Percentiles rank a stretch among this genome's conserved stretches.
Evolutionary conservation across 2,888 invertebrate species (phyloP).

Genomic region (Lycocerus yunnanus): DNA sequence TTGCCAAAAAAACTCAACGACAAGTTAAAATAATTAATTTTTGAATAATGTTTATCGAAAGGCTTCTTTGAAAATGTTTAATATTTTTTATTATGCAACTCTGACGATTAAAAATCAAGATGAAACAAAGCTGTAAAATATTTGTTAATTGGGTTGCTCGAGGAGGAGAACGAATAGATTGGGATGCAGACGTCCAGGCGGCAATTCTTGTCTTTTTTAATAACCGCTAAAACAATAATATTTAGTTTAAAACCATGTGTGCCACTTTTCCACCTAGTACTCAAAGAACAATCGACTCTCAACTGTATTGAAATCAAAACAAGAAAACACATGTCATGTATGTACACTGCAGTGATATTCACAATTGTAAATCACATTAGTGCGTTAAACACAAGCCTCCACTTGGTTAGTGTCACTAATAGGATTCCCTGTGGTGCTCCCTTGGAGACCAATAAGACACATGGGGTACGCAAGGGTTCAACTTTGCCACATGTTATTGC

Average conservation of each 20-base stretch:
- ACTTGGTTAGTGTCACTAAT: constrained; percentile 33
- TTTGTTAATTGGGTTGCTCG: too few species aligned
- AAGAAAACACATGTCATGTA: constrained; percentile 28
- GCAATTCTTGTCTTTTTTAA: background rate
- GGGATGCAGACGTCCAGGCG: too few species aligned
- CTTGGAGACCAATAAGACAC: constrained; percentile 22
- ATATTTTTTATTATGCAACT: too few species aligned
- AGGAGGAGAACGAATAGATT: too few species aligned
- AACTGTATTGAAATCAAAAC: constrained; percentile 22
- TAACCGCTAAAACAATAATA: too few species aligned
- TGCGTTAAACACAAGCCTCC: constrained; percentile 30
- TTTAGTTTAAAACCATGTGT: background rate
- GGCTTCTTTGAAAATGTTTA: too few species aligned
- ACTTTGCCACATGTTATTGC: constrained; percentile 26
- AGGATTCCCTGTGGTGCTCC: constrained; percentile 28
- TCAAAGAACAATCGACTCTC: constrained; percentile 15
- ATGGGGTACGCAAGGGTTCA: constrained; percentile 25
- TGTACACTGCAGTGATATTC: constrained; percentile 27
- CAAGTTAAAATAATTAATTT: background rate
- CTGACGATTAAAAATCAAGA: background rate
- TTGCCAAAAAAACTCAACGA: background rate
- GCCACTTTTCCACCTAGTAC: constrained; percentile 1
- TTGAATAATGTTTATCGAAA: too few species aligned
- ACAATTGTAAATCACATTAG: constrained; percentile 31
- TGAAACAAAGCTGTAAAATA: background rate